Evolutionary conservation across 2,797 vertebrate genomes (phyloP).

Genomic region (Galagoides demidoff): DNA sequence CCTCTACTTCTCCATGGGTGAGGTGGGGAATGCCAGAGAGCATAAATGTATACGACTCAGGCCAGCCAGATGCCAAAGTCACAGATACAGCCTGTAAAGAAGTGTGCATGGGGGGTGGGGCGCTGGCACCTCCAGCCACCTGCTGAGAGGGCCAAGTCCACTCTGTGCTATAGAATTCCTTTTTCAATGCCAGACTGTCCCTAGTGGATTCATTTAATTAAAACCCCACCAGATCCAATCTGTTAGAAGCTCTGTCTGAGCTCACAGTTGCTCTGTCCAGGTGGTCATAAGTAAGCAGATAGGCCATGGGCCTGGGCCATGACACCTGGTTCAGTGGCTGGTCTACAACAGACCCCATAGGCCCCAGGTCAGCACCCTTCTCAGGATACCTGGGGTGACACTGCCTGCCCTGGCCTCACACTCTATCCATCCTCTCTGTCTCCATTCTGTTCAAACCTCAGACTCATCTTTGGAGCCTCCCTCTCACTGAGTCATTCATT

Average conservation of each 20-base stretch:
- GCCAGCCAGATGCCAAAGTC: slow-evolving; percentile 21
- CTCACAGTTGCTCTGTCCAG: slow-evolving; percentile 24
- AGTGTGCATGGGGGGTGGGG: too few species aligned
- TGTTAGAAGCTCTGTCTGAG: slow-evolving; percentile 12
- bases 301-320: background rate
- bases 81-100: background rate
- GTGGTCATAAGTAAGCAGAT: background rate
- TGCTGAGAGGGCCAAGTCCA: background rate
- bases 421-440: background rate
- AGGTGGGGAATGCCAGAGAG: background rate
- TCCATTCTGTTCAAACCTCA: background rate
- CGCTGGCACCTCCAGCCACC: background rate
- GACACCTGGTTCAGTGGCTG: background rate
- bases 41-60: background rate
- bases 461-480: background rate
- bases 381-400: background rate
- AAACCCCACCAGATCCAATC: slow-evolving; percentile 50
- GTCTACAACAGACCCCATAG: background rate
- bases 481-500: background rate
- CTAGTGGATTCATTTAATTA: slow-evolving; percentile 60
- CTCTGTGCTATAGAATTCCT: background rate
- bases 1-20: background rate
- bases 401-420: accelerated
- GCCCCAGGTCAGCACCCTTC: background rate
- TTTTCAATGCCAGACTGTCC: slow-evolving; percentile 16